phyloP scores from a whole-genome alignment of 2,797 vertebrate genomes.

The Sebastes hubbsi region DNA sequence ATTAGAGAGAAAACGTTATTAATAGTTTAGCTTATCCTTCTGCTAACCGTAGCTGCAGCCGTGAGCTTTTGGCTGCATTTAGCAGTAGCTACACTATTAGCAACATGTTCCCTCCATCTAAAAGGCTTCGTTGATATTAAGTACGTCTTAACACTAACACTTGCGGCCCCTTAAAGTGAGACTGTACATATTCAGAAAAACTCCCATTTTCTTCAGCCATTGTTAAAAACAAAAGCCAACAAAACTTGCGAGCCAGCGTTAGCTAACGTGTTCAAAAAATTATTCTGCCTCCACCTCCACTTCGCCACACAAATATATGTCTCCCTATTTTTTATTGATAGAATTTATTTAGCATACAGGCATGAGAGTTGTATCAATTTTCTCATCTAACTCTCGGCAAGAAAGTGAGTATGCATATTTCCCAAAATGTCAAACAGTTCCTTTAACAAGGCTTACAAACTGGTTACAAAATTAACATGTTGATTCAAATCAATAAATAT shows the following conservation, averaged over 20 bases:
- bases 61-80: neutral
- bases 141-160: neutral
- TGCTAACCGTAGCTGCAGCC: too few species aligned
- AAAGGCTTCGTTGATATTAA: neutral
- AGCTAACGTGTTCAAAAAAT: neutral
- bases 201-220: neutral
- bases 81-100: neutral
- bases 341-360: neutral
- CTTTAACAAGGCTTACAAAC: neutral
- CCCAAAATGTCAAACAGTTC: neutral
- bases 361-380: neutral
- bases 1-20: neutral
- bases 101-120: neutral
- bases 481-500: slow-evolving; percentile 37
- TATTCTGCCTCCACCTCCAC: neutral
- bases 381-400: neutral
- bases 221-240: neutral
- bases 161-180: neutral
- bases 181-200: neutral
- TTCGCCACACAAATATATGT: neutral
- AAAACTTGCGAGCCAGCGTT: neutral
- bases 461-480: neutral
- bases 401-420: neutral
- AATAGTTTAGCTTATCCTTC: too few species aligned
- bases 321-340: too few species aligned